These are phyloP conservation scores for Sus scrofa DNA, from an alignment of 2,113 vertebrate genomes.

Conservation along the genomic window DNA sequence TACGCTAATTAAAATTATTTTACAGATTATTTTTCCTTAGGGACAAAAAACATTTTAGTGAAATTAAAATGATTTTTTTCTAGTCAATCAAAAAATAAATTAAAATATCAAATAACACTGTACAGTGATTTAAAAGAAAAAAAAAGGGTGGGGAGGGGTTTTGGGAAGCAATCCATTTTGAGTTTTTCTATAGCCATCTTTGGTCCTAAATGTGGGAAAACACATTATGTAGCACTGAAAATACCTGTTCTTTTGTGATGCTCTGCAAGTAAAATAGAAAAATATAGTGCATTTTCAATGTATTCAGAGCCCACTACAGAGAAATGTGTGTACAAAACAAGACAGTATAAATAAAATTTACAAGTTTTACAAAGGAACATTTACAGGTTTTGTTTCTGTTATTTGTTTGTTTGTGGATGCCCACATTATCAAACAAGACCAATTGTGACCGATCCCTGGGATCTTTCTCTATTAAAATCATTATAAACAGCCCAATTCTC, in stretches of 20 bases:
- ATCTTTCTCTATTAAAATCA: constrained; percentile 91
- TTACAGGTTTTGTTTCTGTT: constrained; percentile 92
- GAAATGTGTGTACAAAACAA: constrained; percentile 97
- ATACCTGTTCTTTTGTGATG: constrained; percentile 95
- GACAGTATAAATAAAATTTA: constrained; percentile 99
- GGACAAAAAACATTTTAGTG: constrained; percentile 92
- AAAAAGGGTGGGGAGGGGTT: constrained; percentile 73
- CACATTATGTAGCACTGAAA: constrained; percentile 98
- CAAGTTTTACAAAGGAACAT: constrained; percentile 99
- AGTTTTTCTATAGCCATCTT: constrained; percentile 96
- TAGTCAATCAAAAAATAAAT: constrained; percentile 99
- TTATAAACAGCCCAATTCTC: constrained; percentile 95
- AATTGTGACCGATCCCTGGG: constrained; percentile 91
- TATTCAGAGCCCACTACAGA: constrained; percentile 98
- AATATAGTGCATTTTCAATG: constrained; percentile 99
- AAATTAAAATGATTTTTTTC: constrained; percentile 92
- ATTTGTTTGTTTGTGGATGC: constrained; percentile 86
- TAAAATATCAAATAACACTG: constrained; percentile 96
- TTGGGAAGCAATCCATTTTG: constrained; percentile 88
- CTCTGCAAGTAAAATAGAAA: constrained; percentile 99
- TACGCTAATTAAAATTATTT: constrained; percentile 94
- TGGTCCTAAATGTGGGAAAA: constrained; percentile 99
- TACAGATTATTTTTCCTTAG: constrained; percentile 92
- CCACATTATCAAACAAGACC: constrained; percentile 91
- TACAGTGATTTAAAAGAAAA: constrained; percentile 93